phyloP scores from a whole-genome alignment of 2,797 vertebrate genomes.

The Erpetoichthys calabaricus region DNA sequence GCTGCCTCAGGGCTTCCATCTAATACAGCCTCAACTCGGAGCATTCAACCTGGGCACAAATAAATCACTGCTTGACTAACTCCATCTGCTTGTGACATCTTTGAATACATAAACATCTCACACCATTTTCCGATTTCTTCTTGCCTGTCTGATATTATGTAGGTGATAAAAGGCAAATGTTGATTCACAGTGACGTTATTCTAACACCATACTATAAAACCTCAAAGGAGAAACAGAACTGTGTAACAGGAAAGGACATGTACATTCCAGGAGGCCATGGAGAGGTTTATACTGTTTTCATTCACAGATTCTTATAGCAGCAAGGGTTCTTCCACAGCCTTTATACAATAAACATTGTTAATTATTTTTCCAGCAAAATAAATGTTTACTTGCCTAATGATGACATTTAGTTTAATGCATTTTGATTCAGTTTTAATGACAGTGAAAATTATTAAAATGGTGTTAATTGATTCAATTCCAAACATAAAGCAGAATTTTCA shows the following conservation, averaged over 20 bases:
- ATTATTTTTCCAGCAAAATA: no score
- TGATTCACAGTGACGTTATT: conserved; percentile 45
- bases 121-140: conserved; percentile 18
- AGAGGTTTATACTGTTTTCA: background rate
- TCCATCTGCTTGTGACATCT: conserved; percentile 14
- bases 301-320: no score
- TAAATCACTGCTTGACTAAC: conserved; percentile 17
- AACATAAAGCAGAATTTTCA: no score
- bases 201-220: conserved; percentile 23
- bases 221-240: conserved; percentile 8
- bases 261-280: conserved; percentile 40
- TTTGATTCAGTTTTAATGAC: no score
- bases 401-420: no score
- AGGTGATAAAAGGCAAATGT: conserved; percentile 46
- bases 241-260: conserved; percentile 39
- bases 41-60: conserved; percentile 16
- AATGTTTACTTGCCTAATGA: no score
- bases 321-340: no score
- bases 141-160: conserved; percentile 19
- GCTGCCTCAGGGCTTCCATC: conserved; percentile 23
- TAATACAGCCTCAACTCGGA: conserved; percentile 13
- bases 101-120: conserved; percentile 12
- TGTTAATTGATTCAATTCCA: no score
- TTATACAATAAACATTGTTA: no score
- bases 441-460: no score